phyloP scores from a whole-genome alignment of 1,140 invertebrate genomes.

The Chironomus striatipennis region DNA sequence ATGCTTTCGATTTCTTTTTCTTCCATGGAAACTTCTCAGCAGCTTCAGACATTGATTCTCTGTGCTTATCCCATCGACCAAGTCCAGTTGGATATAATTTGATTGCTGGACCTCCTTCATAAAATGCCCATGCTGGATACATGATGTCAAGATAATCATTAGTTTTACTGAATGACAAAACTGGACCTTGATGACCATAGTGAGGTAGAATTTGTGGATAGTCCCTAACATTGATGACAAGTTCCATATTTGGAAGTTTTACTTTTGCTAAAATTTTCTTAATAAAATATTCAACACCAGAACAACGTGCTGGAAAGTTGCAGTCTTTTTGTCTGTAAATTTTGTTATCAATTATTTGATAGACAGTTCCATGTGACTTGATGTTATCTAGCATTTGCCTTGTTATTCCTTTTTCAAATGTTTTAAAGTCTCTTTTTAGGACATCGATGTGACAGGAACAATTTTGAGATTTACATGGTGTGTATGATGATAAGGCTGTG shows the following conservation, averaged over 20 bases:
- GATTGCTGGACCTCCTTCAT: conserved; percentile 95
- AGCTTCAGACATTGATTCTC: conserved; percentile 58
- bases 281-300: conserved; percentile 87
- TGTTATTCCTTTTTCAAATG: conserved; percentile 59
- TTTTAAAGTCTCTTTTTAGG: conserved; percentile 58
- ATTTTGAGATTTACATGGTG: conserved; percentile 41
- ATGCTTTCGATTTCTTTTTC: conserved; percentile 64
- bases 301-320: conserved; percentile 85
- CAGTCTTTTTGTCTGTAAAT: conserved; percentile 77
- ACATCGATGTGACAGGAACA: conserved; percentile 55
- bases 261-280: conserved; percentile 55
- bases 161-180: conserved; percentile 94
- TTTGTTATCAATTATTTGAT: conserved; percentile 63
- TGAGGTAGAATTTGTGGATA: conserved; percentile 71
- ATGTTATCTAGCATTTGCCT: conserved; percentile 54
- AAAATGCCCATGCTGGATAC: conserved; percentile 97
- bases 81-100: conserved; percentile 85
- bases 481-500: conserved; percentile 38
- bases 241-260: conserved; percentile 72
- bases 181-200: conserved; percentile 48
- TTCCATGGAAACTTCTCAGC: conserved; percentile 67
- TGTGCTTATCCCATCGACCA: conserved; percentile 82
- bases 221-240: conserved; percentile 84
- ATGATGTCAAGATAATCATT: conserved; percentile 81
- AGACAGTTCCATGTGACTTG: conserved; percentile 54